Conservation (phyloP, 2,113 vertebrate genomes). For the Sphyrna mokarran region DNA sequence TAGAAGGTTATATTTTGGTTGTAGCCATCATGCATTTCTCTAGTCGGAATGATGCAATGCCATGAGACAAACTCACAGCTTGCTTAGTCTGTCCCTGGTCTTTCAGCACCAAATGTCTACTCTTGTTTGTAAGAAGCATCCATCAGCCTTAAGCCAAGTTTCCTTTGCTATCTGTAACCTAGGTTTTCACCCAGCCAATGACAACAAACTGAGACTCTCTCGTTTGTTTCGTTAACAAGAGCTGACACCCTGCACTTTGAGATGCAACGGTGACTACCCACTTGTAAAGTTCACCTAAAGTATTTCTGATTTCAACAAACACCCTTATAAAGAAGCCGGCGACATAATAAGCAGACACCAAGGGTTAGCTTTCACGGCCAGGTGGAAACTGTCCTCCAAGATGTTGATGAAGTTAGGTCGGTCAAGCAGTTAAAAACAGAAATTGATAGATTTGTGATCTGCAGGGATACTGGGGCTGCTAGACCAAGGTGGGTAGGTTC, state of each 20-base stretch:
- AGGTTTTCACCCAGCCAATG: neutral
- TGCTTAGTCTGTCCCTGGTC: neutral
- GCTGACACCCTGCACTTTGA: neutral
- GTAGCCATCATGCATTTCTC: neutral
- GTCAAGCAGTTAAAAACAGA: neutral
- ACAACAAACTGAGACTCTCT: neutral
- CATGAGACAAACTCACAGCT: conserved; percentile 3
- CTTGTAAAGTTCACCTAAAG: neutral
- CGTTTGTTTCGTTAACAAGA: neutral
- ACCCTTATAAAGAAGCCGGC: neutral
- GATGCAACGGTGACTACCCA: neutral
- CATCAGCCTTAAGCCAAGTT: conserved; percentile 1
- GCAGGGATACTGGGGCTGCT: neutral
- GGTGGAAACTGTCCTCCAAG: neutral
- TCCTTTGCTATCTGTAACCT: neutral
- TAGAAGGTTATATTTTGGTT: neutral
- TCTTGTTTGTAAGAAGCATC: conserved; percentile 1
- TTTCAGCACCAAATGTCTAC: neutral
- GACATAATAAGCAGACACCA: neutral
- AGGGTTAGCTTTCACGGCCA: neutral
- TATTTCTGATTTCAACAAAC: neutral
- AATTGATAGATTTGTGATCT: neutral
- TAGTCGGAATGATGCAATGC: neutral
- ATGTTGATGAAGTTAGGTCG: neutral
- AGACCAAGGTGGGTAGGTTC: neutral